Evolutionary conservation across 64 coral and sea anemone genomes (phyloP).

Genomic region (Acropora yongei): DNA sequence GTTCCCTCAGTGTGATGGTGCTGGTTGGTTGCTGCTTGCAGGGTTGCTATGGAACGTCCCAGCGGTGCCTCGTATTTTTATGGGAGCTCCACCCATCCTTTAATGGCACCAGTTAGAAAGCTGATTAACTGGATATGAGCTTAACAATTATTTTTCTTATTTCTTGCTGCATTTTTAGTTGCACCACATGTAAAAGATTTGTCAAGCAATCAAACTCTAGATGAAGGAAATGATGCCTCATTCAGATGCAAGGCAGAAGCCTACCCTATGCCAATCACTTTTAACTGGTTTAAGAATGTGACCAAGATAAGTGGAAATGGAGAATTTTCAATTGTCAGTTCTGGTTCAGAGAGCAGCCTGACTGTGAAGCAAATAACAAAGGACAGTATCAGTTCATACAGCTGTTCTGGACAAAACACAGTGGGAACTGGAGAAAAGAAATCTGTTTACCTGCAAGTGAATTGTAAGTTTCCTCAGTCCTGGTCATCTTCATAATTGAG

Average conservation of each 20-base stretch:
- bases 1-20: too few species aligned
- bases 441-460: constrained; percentile 49
- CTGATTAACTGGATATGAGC: too few species aligned
- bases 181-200: constrained; percentile 45
- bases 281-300: constrained; percentile 71
- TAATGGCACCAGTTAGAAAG: too few species aligned
- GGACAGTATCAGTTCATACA: constrained; percentile 62
- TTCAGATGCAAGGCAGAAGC: constrained; percentile 48
- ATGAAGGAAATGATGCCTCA: neutral
- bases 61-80: too few species aligned
- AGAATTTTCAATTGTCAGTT: constrained; percentile 47
- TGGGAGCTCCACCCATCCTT: too few species aligned
- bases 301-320: neutral
- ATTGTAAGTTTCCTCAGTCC: constrained; percentile 57
- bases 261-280: constrained; percentile 8
- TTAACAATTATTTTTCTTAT: neutral
- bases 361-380: constrained; percentile 54
- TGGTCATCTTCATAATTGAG: neutral
- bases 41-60: too few species aligned
- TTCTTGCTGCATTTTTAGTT: constrained; percentile 32
- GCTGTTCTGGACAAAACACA: constrained; percentile 52
- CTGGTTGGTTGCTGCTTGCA: too few species aligned
- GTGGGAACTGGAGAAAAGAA: constrained; percentile 52
- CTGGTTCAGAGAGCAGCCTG: neutral
- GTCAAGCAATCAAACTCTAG: constrained; percentile 48